Percentiles rank a stretch among this genome's conserved stretches.
Conservation (phyloP, 2,113 vertebrate genomes). For the Oreochromis spilurus region DNA sequence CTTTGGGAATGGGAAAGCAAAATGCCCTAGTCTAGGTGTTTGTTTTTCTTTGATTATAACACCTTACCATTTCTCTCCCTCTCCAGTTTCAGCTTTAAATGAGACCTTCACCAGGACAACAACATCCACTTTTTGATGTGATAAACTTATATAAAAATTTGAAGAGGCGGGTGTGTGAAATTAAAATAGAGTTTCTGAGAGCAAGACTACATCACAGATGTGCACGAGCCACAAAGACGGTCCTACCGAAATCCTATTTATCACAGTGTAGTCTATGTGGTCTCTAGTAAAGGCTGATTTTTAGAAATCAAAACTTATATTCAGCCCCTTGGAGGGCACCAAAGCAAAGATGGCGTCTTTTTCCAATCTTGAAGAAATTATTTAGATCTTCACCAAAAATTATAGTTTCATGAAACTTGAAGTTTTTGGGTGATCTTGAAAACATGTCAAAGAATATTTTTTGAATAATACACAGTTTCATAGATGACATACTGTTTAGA, state of each 20-base stretch:
- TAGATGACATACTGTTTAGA: neutral
- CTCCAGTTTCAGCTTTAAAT: neutral
- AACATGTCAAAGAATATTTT: neutral
- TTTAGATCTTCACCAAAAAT: neutral
- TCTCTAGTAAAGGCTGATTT: neutral
- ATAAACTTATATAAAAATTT: neutral
- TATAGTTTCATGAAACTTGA: neutral
- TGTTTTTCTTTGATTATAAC: neutral
- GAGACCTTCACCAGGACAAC: neutral
- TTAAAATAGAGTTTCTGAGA: neutral
- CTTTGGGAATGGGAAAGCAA: neutral
- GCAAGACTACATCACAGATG: neutral
- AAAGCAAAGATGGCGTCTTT: neutral
- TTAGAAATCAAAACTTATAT: neutral
- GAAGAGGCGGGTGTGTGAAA: neutral
- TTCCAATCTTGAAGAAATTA: neutral
- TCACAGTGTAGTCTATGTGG: neutral
- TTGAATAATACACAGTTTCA: neutral
- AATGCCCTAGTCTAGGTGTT: neutral
- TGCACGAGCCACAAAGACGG: neutral
- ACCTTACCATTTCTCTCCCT: neutral
- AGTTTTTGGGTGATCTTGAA: neutral
- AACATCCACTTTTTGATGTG: neutral
- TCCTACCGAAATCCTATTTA: neutral
- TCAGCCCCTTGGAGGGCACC: neutral